Percentiles rank a stretch among this genome's conserved stretches.
These are phyloP conservation scores for Chloroceryle amazona DNA, from an alignment of 2,797 vertebrate species.

Conservation along the genomic window DNA sequence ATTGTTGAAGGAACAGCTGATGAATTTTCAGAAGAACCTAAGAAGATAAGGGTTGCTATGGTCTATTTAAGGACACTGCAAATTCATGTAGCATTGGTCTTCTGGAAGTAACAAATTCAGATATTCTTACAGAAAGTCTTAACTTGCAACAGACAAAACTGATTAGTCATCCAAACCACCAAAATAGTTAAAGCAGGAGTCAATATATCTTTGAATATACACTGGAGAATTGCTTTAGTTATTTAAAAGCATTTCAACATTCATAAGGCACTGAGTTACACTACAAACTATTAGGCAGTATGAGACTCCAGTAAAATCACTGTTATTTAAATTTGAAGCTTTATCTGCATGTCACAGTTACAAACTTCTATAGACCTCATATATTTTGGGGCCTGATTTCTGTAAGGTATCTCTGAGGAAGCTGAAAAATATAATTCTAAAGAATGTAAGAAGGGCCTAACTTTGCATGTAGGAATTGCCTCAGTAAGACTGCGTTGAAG, in stretches of 20 bases:
- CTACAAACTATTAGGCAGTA: neutral
- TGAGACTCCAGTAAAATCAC: neutral
- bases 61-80: constrained; percentile 37
- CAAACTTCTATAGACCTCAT: neutral
- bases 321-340: neutral
- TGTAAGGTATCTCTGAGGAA: neutral
- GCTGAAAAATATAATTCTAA: neutral
- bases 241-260: constrained; percentile 34
- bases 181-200: constrained; percentile 49
- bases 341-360: neutral
- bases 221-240: constrained; percentile 19
- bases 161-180: constrained; percentile 50
- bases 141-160: constrained; percentile 18
- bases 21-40: constrained; percentile 1
- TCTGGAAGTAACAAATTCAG: constrained; percentile 40
- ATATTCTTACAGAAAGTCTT: constrained; percentile 36
- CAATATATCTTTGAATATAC: constrained; percentile 22
- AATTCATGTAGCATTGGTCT: constrained; percentile 21
- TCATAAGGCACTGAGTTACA: neutral
- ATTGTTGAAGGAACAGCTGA: neutral
- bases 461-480: neutral
- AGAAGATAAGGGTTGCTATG: neutral
- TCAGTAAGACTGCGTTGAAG: neutral
- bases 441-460: neutral
- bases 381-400: neutral